A percentile compares a stretch with the other conserved stretches of the same genome.
Evolutionary conservation across 2,797 vertebrate genomes (phyloP).

Genomic region (Hypotaenidia philippensis): DNA sequence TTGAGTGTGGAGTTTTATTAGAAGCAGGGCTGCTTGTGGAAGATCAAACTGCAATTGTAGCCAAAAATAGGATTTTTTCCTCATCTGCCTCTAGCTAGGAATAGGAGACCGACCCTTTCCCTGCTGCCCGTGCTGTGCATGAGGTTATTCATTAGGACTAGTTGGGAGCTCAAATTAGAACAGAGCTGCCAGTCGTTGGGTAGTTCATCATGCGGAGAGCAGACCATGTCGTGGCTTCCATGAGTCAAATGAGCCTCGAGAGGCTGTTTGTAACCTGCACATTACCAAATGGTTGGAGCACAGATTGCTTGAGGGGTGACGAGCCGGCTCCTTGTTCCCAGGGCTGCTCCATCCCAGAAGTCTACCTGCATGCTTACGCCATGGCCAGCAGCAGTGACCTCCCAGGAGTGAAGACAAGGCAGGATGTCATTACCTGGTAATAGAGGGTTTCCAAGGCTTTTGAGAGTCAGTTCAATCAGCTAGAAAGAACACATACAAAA

Average conservation of each 20-base stretch:
- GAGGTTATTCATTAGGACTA: slow-evolving; percentile 64
- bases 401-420: not conserved
- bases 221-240: not conserved
- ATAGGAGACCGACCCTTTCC: slow-evolving; percentile 59
- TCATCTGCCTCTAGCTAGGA: slow-evolving; percentile 64
- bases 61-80: slow-evolving; percentile 61
- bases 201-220: slow-evolving; percentile 9
- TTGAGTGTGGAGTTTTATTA: slow-evolving; percentile 55
- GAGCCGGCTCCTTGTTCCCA: not conserved
- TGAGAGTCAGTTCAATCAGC: not conserved
- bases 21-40: slow-evolving; percentile 58
- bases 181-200: slow-evolving; percentile 5
- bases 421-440: not conserved
- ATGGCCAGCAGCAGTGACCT: not conserved
- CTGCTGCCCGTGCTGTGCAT: not conserved
- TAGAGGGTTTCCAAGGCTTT: not conserved
- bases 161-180: slow-evolving; percentile 43
- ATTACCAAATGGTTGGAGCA: not conserved
- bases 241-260: not conserved
- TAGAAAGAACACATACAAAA: not conserved
- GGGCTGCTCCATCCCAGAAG: not conserved
- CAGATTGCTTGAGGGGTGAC: not conserved
- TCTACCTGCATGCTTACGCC: not conserved
- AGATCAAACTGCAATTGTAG: slow-evolving; percentile 59
- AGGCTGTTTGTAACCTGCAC: not conserved